phyloP scores from a whole-genome alignment of 1,140 invertebrate species.

The Lasaia peninsularis region DNA sequence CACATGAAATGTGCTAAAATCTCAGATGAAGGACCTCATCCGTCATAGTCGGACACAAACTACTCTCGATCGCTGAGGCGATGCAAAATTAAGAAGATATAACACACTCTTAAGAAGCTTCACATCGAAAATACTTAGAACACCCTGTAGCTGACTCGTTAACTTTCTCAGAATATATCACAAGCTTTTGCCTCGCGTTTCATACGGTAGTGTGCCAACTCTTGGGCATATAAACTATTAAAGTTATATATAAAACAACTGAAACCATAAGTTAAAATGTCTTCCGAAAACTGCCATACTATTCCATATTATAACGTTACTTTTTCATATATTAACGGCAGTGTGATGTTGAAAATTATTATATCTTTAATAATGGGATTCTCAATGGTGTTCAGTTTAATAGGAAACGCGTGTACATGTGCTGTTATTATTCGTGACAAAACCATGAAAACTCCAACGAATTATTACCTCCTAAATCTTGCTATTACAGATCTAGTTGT shows the following conservation, averaged over 20 bases:
- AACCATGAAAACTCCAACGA: constrained; percentile 7
- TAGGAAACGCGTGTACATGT: constrained; percentile 8
- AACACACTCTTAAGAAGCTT: too few species aligned
- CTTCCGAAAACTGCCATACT: neutral
- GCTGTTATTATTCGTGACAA: constrained; percentile 9
- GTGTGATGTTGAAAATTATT: neutral
- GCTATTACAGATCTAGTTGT: constrained; percentile 8
- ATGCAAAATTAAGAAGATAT: too few species aligned
- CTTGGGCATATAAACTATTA: neutral
- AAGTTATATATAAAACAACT: neutral
- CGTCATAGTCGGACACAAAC: too few species aligned
- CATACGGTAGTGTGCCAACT: neutral
- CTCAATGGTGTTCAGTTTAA: constrained; percentile 10
- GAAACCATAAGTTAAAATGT: neutral
- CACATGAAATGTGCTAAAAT: too few species aligned
- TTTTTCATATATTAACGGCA: neutral
- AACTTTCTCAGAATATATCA: constrained; percentile 13
- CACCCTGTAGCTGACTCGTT: constrained; percentile 24
- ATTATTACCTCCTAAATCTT: constrained; percentile 11
- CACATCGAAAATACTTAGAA: neutral
- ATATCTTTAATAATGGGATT: neutral
- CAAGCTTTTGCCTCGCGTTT: constrained; percentile 13
- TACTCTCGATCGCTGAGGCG: too few species aligned
- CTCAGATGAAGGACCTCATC: too few species aligned
- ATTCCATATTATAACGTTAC: neutral